These are phyloP conservation scores for Xyrichtys novacula DNA, from an alignment of 2,797 vertebrate species.

Conservation along the genomic window DNA sequence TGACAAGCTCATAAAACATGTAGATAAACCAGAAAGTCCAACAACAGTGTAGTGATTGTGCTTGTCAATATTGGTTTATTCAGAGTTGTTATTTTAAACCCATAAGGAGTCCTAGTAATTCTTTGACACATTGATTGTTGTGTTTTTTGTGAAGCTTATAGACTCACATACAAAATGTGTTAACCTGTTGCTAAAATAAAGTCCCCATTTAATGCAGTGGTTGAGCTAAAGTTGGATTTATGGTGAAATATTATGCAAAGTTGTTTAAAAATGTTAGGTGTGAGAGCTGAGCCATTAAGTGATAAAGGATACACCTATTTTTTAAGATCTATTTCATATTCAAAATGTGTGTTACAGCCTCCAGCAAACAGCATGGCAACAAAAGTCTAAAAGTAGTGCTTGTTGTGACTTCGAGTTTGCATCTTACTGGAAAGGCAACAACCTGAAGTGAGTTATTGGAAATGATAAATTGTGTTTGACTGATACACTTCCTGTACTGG, in stretches of 20 bases:
- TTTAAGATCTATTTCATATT: background rate
- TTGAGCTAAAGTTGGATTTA: too few relatives aligned
- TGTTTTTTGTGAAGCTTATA: too few relatives aligned
- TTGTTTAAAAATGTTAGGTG: too few relatives aligned
- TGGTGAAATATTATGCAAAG: too few relatives aligned
- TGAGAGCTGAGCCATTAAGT: background rate
- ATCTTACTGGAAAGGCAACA: slow-evolving; percentile 39
- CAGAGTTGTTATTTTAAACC: too few relatives aligned
- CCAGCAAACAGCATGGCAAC: background rate
- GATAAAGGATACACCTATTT: too few relatives aligned
- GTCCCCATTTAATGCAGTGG: background rate
- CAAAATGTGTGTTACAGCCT: background rate
- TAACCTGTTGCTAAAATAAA: background rate
- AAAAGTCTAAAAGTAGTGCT: background rate
- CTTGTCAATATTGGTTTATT: too few relatives aligned
- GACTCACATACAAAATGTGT: background rate
- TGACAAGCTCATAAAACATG: background rate
- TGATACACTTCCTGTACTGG: slow-evolving; percentile 62
- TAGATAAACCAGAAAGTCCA: too few relatives aligned
- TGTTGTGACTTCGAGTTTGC: slow-evolving; percentile 7
- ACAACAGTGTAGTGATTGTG: too few relatives aligned
- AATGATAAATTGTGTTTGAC: slow-evolving; percentile 60
- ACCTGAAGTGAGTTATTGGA: slow-evolving; percentile 56
- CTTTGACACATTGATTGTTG: too few relatives aligned
- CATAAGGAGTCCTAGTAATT: background rate